A percentile compares a stretch with the other conserved stretches of the same genome.
Evolutionary conservation across 2,888 invertebrate species (phyloP).

Genomic region (Coremacera marginata): DNA sequence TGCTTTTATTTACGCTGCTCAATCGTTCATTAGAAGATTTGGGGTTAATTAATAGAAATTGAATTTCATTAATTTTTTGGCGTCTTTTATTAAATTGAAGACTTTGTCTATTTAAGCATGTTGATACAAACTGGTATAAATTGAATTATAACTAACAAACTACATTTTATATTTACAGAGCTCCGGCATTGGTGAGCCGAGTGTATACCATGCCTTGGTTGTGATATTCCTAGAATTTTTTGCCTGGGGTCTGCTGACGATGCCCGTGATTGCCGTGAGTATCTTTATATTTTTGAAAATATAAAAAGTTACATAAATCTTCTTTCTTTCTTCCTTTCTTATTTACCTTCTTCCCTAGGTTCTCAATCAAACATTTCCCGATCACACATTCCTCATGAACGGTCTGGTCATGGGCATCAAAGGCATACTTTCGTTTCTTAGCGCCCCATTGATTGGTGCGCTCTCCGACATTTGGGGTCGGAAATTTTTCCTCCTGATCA

Average conservation of each 20-base stretch:
- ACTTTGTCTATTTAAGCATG: background rate
- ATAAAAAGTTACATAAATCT: background rate
- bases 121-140: background rate
- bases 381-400: constrained; percentile 98
- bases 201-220: constrained; percentile 97
- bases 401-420: constrained; percentile 99
- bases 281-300: background rate
- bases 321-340: constrained; percentile 22
- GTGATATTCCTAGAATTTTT: constrained; percentile 99
- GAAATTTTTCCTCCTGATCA: constrained; percentile 96
- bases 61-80: background rate
- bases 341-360: constrained; percentile 70
- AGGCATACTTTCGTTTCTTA: constrained; percentile 96
- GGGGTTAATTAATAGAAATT: background rate
- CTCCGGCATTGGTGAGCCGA: constrained; percentile 92
- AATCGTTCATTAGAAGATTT: background rate
- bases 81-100: background rate
- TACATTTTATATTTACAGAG: constrained; percentile 72
- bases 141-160: background rate
- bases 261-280: constrained; percentile 86
- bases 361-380: constrained; percentile 96
- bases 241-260: constrained; percentile 98
- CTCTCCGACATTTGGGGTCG: constrained; percentile 98
- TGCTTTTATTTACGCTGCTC: background rate
- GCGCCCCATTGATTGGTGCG: constrained; percentile 97